Base-by-base conservation (phyloP, 2,888 invertebrate species). In the Stictocephala bisonia region DNA sequence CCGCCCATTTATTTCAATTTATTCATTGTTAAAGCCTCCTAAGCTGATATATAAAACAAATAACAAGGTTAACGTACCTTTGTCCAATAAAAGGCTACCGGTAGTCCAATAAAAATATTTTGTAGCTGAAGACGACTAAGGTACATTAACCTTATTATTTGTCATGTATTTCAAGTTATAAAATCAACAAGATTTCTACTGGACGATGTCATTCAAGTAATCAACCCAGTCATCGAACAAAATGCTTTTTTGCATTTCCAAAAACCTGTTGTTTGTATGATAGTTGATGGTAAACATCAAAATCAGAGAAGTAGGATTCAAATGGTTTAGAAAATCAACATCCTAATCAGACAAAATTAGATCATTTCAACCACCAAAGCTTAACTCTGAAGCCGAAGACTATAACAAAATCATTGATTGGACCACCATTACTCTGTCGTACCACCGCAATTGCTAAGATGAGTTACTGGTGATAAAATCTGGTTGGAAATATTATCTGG, bases 191-290 rank as follows among this genome's bases (percentile, higher is more conserved):
- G 41, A 7, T 66, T 27, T 6, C 66, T 66, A 2, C 20, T 22
- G 11, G 15, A 66, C 2, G 22, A 66, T 22, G 9, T 41, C 0
- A 40, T n/a, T 3, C 20, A 40, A 7, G 24, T 66, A 1, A n/a
- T 29, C 11, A 29, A 58, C 15, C 29, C 58, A 20, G 27, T 58
- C 11, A 58, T 58, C 15, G n/a, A 58, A 22, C 1, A 41, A 6
- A 66, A 66, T 58, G 69, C 18, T 0, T 51, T 15, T 15, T 70
- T 60, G n/a, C 20, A 20, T 26, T 26, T 58, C 4, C 40, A 70
- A 58, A 24, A 69, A 7, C 13, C 53, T 4, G 0, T 64, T 20
- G 18, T 67, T 9, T n/a, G n/a, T 11, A 48, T 67, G 67, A 60
- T 22, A 13, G 13, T 3, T 56, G 53, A 70, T 22, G 48, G 48